Evolutionary conservation across 2,797 vertebrate species (phyloP).

Genomic region (Rhinichthys osculus): DNA sequence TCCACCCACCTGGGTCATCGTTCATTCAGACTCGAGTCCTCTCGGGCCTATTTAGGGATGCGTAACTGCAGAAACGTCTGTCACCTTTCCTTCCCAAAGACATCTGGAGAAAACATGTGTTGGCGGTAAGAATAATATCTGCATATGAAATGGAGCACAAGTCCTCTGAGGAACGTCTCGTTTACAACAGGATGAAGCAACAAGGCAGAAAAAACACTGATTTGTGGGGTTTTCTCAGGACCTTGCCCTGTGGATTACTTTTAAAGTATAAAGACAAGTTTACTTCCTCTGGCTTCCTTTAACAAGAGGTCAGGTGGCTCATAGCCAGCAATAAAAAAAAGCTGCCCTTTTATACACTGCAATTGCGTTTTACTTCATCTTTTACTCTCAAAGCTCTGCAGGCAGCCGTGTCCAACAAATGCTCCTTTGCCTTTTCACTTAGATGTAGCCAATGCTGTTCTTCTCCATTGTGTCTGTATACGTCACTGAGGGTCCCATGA

Average conservation of each 20-base stretch:
- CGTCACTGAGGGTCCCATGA: not conserved
- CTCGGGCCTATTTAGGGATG: conserved; percentile 79
- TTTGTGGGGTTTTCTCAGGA: conserved; percentile 15
- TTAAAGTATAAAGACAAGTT: conserved; percentile 32
- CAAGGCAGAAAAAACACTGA: conserved; percentile 7
- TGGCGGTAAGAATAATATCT: conserved; percentile 50
- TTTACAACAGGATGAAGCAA: conserved; percentile 30
- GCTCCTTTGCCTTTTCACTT: not conserved
- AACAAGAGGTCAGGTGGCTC: conserved; percentile 33
- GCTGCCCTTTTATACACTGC: not conserved
- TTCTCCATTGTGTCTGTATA: not conserved
- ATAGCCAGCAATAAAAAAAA: not conserved
- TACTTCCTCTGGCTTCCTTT: conserved; percentile 26
- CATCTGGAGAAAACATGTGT: conserved; percentile 57
- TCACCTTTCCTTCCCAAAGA: conserved; percentile 63
- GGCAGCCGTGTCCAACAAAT: not conserved
- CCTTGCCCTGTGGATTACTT: conserved; percentile 24
- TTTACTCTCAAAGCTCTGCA: not conserved
- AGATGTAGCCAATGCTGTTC: not conserved
- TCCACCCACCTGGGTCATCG: conserved; percentile 39
- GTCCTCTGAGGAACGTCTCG: conserved; percentile 22
- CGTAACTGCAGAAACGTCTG: conserved; percentile 69
- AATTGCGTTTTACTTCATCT: not conserved
- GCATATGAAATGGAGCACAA: conserved; percentile 44
- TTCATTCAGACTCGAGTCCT: conserved; percentile 63